Evolutionary conservation across 2,797 vertebrate genomes (phyloP).

Genomic region (Poecile montanus): DNA sequence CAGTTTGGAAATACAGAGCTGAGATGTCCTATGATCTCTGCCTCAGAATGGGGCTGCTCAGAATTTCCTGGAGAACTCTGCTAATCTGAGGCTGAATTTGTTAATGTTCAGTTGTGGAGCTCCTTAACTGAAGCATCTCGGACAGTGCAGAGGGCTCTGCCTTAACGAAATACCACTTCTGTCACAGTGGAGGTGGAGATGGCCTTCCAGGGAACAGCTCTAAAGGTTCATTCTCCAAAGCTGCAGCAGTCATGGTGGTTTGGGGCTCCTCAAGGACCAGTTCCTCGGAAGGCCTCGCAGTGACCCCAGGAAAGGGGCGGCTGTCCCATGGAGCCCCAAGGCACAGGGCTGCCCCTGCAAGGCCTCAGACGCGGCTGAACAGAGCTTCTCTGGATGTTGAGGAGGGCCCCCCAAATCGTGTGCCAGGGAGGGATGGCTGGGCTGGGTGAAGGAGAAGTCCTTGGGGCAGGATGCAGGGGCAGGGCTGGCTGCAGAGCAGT

Average conservation of each 20-base stretch:
- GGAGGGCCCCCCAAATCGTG: fast-evolving
- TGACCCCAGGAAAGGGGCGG: neutral
- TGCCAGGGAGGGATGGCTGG: neutral
- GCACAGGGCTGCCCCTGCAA: neutral
- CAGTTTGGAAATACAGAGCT: neutral
- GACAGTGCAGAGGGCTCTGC: neutral
- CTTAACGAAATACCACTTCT: neutral
- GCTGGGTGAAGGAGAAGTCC: neutral
- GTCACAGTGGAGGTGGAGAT: neutral
- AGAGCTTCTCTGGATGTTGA: neutral
- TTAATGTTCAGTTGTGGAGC: neutral
- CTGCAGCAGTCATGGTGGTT: neutral
- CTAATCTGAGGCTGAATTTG: neutral
- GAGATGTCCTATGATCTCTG: neutral
- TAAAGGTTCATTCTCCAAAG: neutral
- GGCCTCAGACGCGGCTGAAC: neutral
- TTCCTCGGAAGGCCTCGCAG: neutral
- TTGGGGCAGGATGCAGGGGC: neutral
- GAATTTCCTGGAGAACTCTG: neutral
- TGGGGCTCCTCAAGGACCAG: neutral
- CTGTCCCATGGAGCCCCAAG: neutral
- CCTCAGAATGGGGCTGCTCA: neutral
- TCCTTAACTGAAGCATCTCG: neutral
- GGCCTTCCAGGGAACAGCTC: neutral
- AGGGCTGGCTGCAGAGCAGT: fast-evolving